These are phyloP conservation scores for Rhabdomys pumilio DNA, from an alignment of 2,797 vertebrate genomes.

Conservation along the genomic window DNA sequence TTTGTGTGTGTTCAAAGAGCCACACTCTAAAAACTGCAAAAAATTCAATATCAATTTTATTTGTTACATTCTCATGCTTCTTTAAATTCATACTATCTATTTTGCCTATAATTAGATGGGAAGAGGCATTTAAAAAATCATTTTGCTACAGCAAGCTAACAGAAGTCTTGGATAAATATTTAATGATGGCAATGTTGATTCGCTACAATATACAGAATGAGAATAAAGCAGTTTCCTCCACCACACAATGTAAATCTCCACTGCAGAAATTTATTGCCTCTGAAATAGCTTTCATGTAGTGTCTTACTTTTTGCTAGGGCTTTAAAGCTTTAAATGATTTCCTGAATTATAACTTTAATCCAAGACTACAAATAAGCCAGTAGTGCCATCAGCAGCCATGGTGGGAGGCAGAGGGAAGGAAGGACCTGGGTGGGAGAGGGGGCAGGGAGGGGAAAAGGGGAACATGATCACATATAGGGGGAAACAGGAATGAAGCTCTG, in stretches of 20 bases:
- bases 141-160: constrained; percentile 65
- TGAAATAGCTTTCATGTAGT: constrained; percentile 21
- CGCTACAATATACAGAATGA: constrained; percentile 45
- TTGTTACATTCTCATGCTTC: constrained; percentile 27
- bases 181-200: constrained; percentile 74
- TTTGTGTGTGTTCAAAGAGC: constrained; percentile 37
- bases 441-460: not conserved
- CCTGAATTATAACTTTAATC: constrained; percentile 71
- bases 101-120: constrained; percentile 78
- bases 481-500: not conserved
- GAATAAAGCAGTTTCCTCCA: constrained; percentile 60
- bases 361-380: constrained; percentile 26
- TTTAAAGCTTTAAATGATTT: constrained; percentile 74
- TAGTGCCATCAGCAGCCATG: not conserved
- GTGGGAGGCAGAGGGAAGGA: not conserved
- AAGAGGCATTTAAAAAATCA: constrained; percentile 60
- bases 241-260: constrained; percentile 48
- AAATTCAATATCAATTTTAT: constrained; percentile 63
- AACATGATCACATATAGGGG: not conserved
- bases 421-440: not conserved
- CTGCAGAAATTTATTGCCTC: constrained; percentile 48
- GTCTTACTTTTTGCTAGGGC: constrained; percentile 11
- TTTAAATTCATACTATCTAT: constrained; percentile 69
- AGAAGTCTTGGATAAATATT: constrained; percentile 79
- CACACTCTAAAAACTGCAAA: constrained; percentile 39